phyloP scores from a whole-genome alignment of 2,888 invertebrate species.

The Trachelus iudaicus region DNA sequence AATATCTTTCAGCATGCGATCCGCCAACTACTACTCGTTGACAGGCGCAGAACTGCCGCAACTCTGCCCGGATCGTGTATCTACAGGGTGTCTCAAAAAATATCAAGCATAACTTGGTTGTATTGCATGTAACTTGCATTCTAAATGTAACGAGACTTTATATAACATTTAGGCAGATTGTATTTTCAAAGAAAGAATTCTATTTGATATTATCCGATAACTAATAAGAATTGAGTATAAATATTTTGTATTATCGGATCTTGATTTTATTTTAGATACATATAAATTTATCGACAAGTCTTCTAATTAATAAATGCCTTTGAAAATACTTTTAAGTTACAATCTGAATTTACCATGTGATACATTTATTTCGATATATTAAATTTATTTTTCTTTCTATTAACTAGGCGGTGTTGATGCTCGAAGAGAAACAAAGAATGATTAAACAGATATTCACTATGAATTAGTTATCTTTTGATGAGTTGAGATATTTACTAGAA shows the following conservation, averaged over 20 bases:
- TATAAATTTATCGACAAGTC: not conserved
- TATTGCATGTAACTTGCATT: not conserved
- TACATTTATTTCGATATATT: not conserved
- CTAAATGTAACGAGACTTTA: not conserved
- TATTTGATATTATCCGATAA: not conserved
- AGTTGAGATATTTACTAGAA: not conserved
- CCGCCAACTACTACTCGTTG: constrained; percentile 33
- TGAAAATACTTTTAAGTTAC: not conserved
- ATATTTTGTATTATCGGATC: too few species aligned
- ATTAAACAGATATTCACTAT: not conserved
- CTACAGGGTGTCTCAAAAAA: constrained; percentile 33
- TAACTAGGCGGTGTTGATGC: not conserved
- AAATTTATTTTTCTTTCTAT: not conserved
- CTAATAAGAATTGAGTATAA: not conserved
- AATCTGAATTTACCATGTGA: not conserved
- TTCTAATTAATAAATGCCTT: not conserved
- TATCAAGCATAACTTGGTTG: not conserved
- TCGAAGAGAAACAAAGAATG: not conserved
- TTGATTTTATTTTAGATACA: too few species aligned
- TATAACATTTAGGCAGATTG: not conserved
- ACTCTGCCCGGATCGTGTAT: constrained; percentile 23
- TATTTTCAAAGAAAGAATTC: not conserved
- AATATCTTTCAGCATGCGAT: constrained; percentile 32
- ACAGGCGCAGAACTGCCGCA: constrained; percentile 32
- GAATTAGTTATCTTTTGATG: not conserved